phyloP scores from a whole-genome alignment of 2,888 invertebrate species.

The Brenthis ino region DNA sequence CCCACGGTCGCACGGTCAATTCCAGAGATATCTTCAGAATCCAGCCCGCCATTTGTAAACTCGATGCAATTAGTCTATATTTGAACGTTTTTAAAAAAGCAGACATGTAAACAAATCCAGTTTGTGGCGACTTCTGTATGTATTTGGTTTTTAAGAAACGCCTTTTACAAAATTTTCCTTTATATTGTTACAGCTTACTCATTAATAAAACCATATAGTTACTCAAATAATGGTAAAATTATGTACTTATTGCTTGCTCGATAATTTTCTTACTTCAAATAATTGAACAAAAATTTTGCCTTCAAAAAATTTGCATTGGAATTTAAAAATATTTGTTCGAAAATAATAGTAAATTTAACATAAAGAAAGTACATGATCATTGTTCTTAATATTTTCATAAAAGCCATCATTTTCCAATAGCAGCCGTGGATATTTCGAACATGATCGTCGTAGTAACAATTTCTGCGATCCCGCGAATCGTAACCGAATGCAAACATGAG shows the following conservation, averaged over 20 bases:
- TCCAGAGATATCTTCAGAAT: conserved; percentile 34
- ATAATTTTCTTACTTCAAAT: too few relatives aligned
- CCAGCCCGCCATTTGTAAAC: conserved; percentile 36
- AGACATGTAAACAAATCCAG: conserved; percentile 13
- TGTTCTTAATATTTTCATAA: conserved; percentile 19
- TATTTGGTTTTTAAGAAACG: neutral
- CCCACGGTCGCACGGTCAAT: conserved; percentile 32
- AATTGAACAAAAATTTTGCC: too few relatives aligned
- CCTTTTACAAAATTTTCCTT: neutral
- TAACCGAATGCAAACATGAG: conserved; percentile 51
- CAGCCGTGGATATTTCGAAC: conserved; percentile 25
- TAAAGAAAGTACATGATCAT: neutral
- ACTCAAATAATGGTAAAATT: too few relatives aligned
- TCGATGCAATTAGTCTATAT: conserved; percentile 34
- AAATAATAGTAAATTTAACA: neutral
- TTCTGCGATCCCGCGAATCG: conserved; percentile 41
- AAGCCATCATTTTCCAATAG: conserved; percentile 19
- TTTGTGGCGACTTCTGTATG: conserved; percentile 7
- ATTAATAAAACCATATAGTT: neutral
- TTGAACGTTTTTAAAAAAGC: conserved; percentile 30
- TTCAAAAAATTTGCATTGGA: too few relatives aligned
- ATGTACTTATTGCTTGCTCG: too few relatives aligned
- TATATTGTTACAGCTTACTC: neutral
- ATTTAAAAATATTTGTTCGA: too few relatives aligned
- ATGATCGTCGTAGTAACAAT: conserved; percentile 35